phyloP scores from a whole-genome alignment of 1,140 invertebrate species.

The Gryllus bimaculatus region DNA sequence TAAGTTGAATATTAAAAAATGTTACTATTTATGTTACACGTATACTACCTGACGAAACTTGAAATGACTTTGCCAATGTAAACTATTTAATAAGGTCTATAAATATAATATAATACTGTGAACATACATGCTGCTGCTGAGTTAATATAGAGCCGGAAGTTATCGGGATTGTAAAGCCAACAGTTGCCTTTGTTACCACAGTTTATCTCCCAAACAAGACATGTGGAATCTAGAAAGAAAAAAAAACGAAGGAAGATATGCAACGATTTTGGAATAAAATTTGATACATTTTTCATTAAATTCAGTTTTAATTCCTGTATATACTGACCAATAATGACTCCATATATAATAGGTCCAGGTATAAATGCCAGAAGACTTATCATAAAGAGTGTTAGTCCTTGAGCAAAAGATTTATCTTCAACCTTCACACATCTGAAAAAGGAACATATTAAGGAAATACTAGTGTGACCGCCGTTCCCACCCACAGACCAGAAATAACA shows the following conservation, averaged over 20 bases:
- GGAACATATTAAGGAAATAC: neutral
- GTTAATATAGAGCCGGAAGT: slow-evolving; percentile 48
- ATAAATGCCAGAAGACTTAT: slow-evolving; percentile 55
- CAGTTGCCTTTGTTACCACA: slow-evolving; percentile 52
- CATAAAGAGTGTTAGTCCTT: slow-evolving; percentile 49
- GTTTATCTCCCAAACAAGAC: slow-evolving; percentile 52
- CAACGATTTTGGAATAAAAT: neutral
- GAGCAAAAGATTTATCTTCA: slow-evolving; percentile 53
- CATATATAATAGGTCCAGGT: slow-evolving; percentile 55
- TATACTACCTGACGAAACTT: too few species aligned
- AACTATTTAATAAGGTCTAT: too few species aligned
- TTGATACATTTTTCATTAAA: neutral
- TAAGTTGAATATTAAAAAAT: too few species aligned
- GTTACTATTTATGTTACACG: too few species aligned
- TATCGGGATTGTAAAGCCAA: slow-evolving; percentile 49
- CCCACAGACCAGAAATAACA: too few species aligned
- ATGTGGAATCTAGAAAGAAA: slow-evolving; percentile 41
- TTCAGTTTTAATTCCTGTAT: neutral
- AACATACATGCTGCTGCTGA: slow-evolving; percentile 42
- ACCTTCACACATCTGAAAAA: slow-evolving; percentile 41
- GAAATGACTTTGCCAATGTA: too few species aligned
- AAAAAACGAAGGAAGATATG: neutral
- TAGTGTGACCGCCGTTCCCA: too few species aligned
- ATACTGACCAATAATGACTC: slow-evolving; percentile 42
- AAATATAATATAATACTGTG: too few species aligned